phyloP scores from a whole-genome alignment of 2,888 invertebrate species.

The Psylliodes chrysocephalus region DNA sequence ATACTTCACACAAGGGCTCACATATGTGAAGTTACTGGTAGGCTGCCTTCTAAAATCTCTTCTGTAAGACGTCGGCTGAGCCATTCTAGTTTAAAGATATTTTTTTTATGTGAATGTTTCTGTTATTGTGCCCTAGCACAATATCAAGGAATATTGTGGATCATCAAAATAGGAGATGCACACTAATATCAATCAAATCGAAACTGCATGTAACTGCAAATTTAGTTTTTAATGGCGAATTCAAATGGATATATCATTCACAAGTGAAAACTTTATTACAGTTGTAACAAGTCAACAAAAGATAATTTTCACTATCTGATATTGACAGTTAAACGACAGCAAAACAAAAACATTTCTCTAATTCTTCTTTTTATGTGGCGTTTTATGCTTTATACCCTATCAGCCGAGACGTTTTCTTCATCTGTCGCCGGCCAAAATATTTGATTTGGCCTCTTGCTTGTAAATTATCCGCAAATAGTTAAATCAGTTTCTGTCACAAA shows the following conservation, averaged over 20 bases:
- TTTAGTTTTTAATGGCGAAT: not conserved
- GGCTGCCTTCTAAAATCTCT: conserved; percentile 64
- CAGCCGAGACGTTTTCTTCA: too few species aligned
- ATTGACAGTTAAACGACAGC: too few species aligned
- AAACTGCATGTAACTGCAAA: not conserved
- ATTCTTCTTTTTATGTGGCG: too few species aligned
- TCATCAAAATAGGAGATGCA: not conserved
- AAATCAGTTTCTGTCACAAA: too few species aligned
- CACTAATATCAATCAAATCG: not conserved
- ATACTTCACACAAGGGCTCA: conserved; percentile 89
- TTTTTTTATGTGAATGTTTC: not conserved
- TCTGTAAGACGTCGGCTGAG: conserved; percentile 67
- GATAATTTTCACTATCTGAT: not conserved
- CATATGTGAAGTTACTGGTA: conserved; percentile 78
- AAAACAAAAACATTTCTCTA: too few species aligned
- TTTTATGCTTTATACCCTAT: too few species aligned
- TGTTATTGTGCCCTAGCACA: conserved; percentile 22
- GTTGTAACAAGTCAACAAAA: not conserved
- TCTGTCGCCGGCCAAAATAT: too few species aligned
- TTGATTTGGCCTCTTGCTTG: too few species aligned
- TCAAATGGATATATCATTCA: too few species aligned
- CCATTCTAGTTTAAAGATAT: conserved; percentile 1
- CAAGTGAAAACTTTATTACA: not conserved
- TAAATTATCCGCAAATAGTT: too few species aligned
- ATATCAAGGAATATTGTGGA: not conserved